These are phyloP conservation scores for Elysia chlorotica DNA, from an alignment of 1,140 invertebrate species.

Conservation along the genomic window DNA sequence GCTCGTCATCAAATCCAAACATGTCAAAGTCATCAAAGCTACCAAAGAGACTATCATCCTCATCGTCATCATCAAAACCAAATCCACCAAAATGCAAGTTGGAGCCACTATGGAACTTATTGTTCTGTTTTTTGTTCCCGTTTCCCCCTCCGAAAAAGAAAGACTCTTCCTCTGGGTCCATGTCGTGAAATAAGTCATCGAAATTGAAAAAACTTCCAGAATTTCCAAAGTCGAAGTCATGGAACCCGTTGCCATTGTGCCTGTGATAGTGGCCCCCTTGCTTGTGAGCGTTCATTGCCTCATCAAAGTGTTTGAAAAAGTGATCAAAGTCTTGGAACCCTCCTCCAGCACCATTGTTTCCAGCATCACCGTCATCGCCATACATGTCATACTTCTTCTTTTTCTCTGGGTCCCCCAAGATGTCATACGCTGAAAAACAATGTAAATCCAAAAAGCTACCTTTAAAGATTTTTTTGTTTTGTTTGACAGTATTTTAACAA, in stretches of 20 bases:
- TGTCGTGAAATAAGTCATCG: constrained; percentile 49
- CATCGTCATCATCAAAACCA: constrained; percentile 15
- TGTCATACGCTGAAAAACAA: constrained; percentile 90
- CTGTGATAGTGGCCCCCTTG: constrained; percentile 32
- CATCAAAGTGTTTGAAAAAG: constrained; percentile 54
- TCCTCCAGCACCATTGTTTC: constrained; percentile 27
- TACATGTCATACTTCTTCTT: constrained; percentile 91
- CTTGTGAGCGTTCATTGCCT: constrained; percentile 40
- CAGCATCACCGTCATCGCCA: constrained; percentile 65
- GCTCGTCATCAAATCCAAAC: too few relatives aligned
- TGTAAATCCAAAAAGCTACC: too few relatives aligned
- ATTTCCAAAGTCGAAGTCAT: constrained; percentile 34
- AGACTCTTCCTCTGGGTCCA: constrained; percentile 33
- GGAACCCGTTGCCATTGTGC: constrained; percentile 23
- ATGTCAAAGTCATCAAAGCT: too few relatives aligned
- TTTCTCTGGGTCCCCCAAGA: constrained; percentile 89
- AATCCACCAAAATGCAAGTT: constrained; percentile 9
- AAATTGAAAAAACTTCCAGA: constrained; percentile 46
- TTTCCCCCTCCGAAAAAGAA: constrained; percentile 29
- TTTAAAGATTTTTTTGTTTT: too few relatives aligned
- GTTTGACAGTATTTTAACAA: too few relatives aligned
- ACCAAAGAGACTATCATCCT: too few relatives aligned
- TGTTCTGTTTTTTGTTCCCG: constrained; percentile 4
- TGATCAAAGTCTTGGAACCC: constrained; percentile 50
- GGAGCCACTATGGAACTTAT: not conserved